phyloP scores from a whole-genome alignment of 2,888 invertebrate species.

The Bellardia pandia region DNA sequence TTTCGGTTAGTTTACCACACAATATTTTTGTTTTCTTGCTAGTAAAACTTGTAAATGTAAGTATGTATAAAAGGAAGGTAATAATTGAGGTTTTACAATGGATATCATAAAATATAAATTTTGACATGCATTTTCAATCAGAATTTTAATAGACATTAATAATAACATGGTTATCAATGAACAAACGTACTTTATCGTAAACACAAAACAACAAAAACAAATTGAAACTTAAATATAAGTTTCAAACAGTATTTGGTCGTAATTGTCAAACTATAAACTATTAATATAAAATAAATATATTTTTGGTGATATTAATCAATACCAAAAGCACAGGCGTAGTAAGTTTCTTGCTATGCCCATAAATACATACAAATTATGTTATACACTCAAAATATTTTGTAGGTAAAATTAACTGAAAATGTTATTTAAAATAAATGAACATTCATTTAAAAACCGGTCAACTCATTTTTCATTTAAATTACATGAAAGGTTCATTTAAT shows the following conservation, averaged over 20 bases:
- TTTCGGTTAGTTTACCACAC: constrained; percentile 1
- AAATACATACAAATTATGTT: background rate
- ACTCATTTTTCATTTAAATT: too few species aligned
- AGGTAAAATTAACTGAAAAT: too few species aligned
- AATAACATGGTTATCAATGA: constrained; percentile 64
- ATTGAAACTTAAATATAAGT: constrained; percentile 1
- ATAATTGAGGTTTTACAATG: constrained; percentile 76
- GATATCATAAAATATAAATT: constrained; percentile 78
- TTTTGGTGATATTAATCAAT: constrained; percentile 26
- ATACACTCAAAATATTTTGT: too few species aligned
- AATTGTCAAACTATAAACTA: background rate
- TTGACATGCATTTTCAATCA: constrained; percentile 83
- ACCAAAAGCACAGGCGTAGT: constrained; percentile 12
- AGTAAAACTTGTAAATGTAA: background rate
- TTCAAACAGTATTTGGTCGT: constrained; percentile 13
- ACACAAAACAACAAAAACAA: constrained; percentile 75
- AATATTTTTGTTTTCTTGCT: background rate
- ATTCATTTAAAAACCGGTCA: too few species aligned
- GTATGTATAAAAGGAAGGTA: background rate
- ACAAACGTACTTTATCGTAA: constrained; percentile 77
- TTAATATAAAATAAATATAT: background rate
- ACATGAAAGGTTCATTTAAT: too few species aligned
- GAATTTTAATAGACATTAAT: constrained; percentile 83
- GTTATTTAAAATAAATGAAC: too few species aligned
- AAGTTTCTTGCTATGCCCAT: background rate